Percentiles rank a stretch among this genome's conserved stretches.
These are phyloP conservation scores for Holacanthella duospinosa DNA, from an alignment of 2,888 invertebrate species.

Conservation along the genomic window DNA sequence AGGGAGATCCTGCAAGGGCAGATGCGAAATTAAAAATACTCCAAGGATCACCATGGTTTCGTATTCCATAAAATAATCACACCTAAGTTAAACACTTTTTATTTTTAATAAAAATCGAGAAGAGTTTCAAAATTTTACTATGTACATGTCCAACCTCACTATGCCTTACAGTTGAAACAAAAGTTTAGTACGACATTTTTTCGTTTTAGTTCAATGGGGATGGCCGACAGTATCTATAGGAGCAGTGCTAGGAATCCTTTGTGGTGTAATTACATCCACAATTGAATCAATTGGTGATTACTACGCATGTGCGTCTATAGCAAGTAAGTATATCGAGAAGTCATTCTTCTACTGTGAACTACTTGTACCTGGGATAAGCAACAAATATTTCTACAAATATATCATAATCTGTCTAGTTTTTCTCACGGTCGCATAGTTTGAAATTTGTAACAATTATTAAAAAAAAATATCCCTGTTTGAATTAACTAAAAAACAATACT, in stretches of 20 bases:
- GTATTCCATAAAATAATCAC: no score
- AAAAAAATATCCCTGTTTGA: no score
- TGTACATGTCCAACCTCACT: neutral
- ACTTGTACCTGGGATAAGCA: no score
- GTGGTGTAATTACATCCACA: slow-evolving; percentile 39
- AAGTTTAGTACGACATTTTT: neutral
- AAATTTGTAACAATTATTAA: no score
- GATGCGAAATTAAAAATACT: slow-evolving; percentile 61
- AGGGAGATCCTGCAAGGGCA: slow-evolving; percentile 59
- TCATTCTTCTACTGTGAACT: no score
- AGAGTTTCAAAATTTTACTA: slow-evolving; percentile 5
- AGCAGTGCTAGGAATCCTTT: slow-evolving; percentile 39
- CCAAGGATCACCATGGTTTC: slow-evolving; percentile 65
- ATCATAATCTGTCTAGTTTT: no score
- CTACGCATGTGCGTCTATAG: slow-evolving; percentile 47
- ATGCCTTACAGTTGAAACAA: neutral
- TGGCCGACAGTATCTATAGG: slow-evolving; percentile 38
- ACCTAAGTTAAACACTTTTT: no score
- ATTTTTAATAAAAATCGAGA: no score
- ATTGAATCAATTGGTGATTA: slow-evolving; percentile 46
- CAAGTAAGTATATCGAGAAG: slow-evolving; percentile 22
- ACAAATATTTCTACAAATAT: no score
- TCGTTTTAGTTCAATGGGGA: slow-evolving; percentile 41
- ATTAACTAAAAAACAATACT: no score
- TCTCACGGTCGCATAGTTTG: no score